A percentile compares a stretch with the other conserved stretches of the same genome.
Conservation (phyloP, 1,140 invertebrate species). For the Heterodera carotae region DNA sequence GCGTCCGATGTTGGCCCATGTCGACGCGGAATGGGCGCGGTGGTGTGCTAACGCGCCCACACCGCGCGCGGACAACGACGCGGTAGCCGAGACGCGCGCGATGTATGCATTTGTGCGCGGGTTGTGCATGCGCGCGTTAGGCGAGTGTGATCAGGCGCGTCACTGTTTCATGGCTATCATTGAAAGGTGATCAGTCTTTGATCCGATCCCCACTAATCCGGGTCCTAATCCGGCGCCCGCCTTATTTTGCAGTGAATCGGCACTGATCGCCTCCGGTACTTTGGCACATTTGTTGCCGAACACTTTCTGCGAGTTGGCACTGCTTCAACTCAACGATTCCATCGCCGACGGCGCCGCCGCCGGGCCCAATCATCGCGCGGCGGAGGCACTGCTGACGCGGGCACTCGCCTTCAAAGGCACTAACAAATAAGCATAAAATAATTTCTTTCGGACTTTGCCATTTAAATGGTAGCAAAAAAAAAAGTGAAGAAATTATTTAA, state of each 20-base stretch:
- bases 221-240: conserved; percentile 71
- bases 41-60: neutral
- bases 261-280: conserved; percentile 71
- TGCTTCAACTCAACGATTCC: conserved; percentile 75
- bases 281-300: conserved; percentile 85
- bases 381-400: conserved; percentile 77
- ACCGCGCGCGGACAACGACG: conserved; percentile 3
- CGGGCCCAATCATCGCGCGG: conserved; percentile 67
- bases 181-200: conserved; percentile 65
- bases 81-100: conserved; percentile 1
- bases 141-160: conserved; percentile 75
- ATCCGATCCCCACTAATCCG: neutral
- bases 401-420: conserved; percentile 75
- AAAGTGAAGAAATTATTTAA: too few species aligned
- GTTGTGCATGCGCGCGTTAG: conserved; percentile 78
- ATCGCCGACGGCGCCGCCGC: too few species aligned
- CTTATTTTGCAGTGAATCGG: conserved; percentile 67
- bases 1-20: conserved; percentile 71
- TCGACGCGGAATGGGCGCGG: conserved; percentile 66
- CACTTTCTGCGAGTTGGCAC: conserved; percentile 80
- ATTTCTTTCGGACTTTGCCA: too few species aligned
- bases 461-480: too few species aligned
- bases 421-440: too few species aligned
- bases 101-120: conserved; percentile 79
- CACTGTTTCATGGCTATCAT: conserved; percentile 75